phyloP scores from a whole-genome alignment of 2,797 vertebrate genomes.

The Gephyroberyx darwinii region DNA sequence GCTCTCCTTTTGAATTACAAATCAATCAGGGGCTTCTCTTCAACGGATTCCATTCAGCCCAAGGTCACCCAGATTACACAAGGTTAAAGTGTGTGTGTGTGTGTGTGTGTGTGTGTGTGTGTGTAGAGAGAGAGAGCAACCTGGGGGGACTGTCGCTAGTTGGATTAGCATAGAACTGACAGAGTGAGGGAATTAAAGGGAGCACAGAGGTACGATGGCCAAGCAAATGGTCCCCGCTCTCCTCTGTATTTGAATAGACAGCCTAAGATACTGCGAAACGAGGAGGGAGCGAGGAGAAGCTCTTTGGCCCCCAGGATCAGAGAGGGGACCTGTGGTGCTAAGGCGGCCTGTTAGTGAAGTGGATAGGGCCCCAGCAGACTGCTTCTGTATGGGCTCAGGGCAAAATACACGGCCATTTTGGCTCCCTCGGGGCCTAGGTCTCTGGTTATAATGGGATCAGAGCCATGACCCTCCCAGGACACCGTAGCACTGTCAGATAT shows the following conservation, averaged over 20 bases:
- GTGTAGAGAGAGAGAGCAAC: constrained; percentile 32
- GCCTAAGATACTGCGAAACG: constrained; percentile 86
- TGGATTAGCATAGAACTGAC: constrained; percentile 92
- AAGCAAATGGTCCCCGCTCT: constrained; percentile 66
- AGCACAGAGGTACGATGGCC: constrained; percentile 66
- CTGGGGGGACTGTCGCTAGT: constrained; percentile 78
- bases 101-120: constrained; percentile 31
- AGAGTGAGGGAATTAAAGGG: constrained; percentile 87
- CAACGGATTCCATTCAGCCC: constrained; percentile 68
- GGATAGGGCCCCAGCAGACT: constrained; percentile 74
- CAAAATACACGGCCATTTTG: constrained; percentile 89
- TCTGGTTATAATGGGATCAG: constrained; percentile 92
- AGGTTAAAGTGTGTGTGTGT: constrained; percentile 83
- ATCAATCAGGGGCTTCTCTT: constrained; percentile 88
- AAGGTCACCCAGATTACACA: constrained; percentile 96
- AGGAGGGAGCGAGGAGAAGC: constrained; percentile 78
- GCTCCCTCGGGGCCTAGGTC: constrained; percentile 88
- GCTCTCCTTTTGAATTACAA: constrained; percentile 91
- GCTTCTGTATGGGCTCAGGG: constrained; percentile 87
- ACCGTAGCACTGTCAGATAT: constrained; percentile 62
- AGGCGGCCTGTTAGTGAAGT: constrained; percentile 67
- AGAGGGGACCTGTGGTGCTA: constrained; percentile 80
- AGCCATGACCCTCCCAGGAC: constrained; percentile 86
- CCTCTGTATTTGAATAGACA: constrained; percentile 88
- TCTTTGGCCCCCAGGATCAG: constrained; percentile 86